These are phyloP conservation scores for Glaucomys volans DNA, from an alignment of 2,113 vertebrate genomes.

Conservation along the genomic window DNA sequence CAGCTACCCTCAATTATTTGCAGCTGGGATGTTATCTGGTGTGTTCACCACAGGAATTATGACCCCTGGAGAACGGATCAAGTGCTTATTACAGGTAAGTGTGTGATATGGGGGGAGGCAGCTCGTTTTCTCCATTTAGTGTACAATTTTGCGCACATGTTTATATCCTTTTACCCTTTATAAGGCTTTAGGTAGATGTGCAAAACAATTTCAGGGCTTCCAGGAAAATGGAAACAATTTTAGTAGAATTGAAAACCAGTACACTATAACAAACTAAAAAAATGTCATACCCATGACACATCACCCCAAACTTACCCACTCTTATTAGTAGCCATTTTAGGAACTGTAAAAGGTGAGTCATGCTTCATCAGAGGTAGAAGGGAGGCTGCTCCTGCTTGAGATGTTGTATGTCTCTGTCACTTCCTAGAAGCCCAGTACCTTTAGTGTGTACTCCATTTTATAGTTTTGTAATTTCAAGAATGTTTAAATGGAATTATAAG, in stretches of 20 bases:
- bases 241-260: slow-evolving; percentile 26
- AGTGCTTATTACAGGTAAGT: slow-evolving; percentile 97
- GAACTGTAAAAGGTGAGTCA: not conserved
- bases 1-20: slow-evolving; percentile 97
- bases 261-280: slow-evolving; percentile 29
- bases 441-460: not conserved
- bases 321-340: slow-evolving; percentile 35
- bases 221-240: slow-evolving; percentile 25
- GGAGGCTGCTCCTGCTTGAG: not conserved
- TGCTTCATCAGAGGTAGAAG: not conserved
- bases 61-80: slow-evolving; percentile 98
- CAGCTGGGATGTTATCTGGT: slow-evolving; percentile 97
- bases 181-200: slow-evolving; percentile 43
- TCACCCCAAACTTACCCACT: not conserved
- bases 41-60: slow-evolving; percentile 98
- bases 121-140: not conserved
- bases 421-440: not conserved
- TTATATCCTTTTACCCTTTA: slow-evolving; percentile 38
- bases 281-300: not conserved
- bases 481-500: not conserved
- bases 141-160: not conserved
- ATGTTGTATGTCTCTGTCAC: not conserved
- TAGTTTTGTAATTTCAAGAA: slow-evolving; percentile 31
- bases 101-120: not conserved
- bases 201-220: slow-evolving; percentile 49